Percentiles rank a stretch among this genome's conserved stretches.
phyloP scores from a whole-genome alignment of 2,797 vertebrate species.

The Spatula clypeata region DNA sequence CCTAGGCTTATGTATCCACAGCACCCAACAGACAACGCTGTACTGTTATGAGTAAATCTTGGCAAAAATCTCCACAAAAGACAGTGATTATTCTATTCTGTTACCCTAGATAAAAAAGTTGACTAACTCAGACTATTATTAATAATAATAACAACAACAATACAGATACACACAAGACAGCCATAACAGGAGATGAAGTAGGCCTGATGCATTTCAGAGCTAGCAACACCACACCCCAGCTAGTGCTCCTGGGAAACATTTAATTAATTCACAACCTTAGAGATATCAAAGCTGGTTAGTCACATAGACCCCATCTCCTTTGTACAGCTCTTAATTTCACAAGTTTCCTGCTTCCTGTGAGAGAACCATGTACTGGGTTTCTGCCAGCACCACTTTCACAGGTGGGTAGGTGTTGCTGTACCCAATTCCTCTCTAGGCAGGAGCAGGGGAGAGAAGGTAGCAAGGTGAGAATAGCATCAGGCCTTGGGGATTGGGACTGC shows the following conservation, averaged over 20 bases:
- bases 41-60: background rate
- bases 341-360: background rate
- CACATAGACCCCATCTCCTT: background rate
- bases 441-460: background rate
- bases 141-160: background rate
- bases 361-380: background rate
- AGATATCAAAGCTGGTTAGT: background rate
- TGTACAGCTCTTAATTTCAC: background rate
- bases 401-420: background rate
- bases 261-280: background rate
- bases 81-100: rapidly evolving
- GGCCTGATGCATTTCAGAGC: background rate
- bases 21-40: background rate
- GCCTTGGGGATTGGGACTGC: background rate
- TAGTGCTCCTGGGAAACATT: background rate
- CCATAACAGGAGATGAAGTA: background rate
- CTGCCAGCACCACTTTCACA: background rate
- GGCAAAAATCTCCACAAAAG: background rate
- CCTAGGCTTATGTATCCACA: background rate
- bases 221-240: background rate
- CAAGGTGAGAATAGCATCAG: background rate
- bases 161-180: background rate
- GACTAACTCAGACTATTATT: background rate
- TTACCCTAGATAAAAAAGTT: background rate
- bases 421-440: background rate